These are phyloP conservation scores for Caenorhabditis sp. DNA, from an alignment of 2,888 invertebrate species.

Conservation along the genomic window DNA sequence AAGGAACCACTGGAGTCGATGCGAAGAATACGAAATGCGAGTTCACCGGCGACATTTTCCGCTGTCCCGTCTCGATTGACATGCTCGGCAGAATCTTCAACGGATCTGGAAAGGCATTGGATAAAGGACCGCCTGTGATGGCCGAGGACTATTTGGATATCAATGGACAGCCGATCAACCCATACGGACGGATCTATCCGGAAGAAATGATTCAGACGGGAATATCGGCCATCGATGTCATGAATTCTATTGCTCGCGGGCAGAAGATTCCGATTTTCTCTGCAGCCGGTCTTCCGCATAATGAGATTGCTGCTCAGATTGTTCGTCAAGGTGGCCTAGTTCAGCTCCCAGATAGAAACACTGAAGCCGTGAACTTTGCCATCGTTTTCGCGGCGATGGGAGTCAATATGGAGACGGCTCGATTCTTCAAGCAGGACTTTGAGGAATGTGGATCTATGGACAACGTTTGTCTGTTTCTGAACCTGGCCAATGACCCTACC, in stretches of 20 bases:
- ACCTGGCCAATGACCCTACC: constrained; percentile 98
- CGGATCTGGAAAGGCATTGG: constrained; percentile 99
- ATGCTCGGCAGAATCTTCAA: constrained; percentile 99
- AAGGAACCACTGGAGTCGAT: constrained; percentile 98
- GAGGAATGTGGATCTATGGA: constrained; percentile 93
- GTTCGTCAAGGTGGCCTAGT: constrained; percentile 90
- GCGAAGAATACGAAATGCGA: constrained; percentile 98
- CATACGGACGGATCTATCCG: constrained; percentile 99
- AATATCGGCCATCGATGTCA: constrained; percentile 98
- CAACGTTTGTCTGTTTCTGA: constrained; percentile 98
- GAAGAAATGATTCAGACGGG: constrained; percentile 99
- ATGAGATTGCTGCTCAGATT: constrained; percentile 89
- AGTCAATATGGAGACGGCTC: constrained; percentile 92
- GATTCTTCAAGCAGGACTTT: constrained; percentile 95
- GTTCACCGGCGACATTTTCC: constrained; percentile 98
- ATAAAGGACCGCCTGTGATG: constrained; percentile 94
- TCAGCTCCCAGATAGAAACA: constrained; percentile 87
- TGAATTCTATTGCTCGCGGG: constrained; percentile 99
- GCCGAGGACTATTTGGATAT: constrained; percentile 99
- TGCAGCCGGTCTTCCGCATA: constrained; percentile 98
- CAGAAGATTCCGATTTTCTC: constrained; percentile 99
- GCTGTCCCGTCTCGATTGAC: constrained; percentile 98
- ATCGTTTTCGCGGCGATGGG: constrained; percentile 99
- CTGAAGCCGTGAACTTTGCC: constrained; percentile 90
- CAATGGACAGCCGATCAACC: constrained; percentile 98